Conservation (phyloP, 2,888 invertebrate species). For the Leptopilina syphax region DNA sequence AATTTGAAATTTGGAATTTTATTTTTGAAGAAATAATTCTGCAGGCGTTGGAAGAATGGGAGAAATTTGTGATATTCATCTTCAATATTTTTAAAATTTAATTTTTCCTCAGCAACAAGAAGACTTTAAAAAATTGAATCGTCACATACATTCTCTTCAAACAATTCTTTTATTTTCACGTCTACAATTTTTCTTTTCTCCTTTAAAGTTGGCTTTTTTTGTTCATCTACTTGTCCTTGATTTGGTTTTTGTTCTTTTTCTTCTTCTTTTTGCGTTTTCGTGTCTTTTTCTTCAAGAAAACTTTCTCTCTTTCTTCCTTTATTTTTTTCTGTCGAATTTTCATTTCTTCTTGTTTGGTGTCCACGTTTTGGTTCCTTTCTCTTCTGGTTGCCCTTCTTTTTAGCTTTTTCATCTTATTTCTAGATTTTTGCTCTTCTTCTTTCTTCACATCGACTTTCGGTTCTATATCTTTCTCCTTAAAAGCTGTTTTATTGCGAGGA, state of each 20-base stretch:
- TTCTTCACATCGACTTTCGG: neutral
- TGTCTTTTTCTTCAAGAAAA: neutral
- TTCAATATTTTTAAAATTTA: no score
- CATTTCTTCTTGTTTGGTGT: neutral
- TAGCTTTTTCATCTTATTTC: neutral
- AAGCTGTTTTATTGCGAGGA: no score
- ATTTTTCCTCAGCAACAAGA: no score
- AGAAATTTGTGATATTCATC: no score
- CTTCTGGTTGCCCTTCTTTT: neutral
- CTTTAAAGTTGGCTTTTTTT: neutral
- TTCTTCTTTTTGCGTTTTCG: neutral
- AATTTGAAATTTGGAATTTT: neutral
- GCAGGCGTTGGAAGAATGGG: no score
- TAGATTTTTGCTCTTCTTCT: neutral
- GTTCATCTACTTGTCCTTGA: neutral
- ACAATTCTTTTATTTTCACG: neutral
- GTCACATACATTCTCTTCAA: neutral
- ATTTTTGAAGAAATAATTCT: no score
- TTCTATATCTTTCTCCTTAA: no score
- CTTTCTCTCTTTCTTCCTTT: neutral
- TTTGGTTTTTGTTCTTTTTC: neutral
- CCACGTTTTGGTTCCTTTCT: neutral
- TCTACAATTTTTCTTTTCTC: neutral
- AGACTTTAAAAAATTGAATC: no score
- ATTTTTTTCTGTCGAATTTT: neutral